A percentile compares a stretch with the other conserved stretches of the same genome.
Evolutionary conservation across 2,888 invertebrate species (phyloP).

Genomic region (Catocala fraxini): DNA sequence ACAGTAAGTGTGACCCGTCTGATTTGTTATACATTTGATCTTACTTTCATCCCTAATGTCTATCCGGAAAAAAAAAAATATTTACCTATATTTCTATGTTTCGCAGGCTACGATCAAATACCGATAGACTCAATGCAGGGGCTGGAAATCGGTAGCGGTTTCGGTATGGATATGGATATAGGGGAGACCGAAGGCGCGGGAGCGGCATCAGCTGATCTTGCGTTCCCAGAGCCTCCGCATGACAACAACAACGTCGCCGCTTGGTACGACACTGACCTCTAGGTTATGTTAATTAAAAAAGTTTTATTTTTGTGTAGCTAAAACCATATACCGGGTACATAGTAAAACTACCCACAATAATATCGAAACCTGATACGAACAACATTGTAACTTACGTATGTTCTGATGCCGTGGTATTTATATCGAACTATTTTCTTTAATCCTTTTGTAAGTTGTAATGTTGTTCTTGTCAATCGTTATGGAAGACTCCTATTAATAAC

Average conservation of each 20-base stretch:
- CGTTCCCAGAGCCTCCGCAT: constrained; percentile 93
- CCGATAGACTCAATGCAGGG: constrained; percentile 99
- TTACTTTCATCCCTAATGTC: too few species aligned
- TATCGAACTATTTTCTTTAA: too few species aligned
- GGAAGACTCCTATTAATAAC: background rate
- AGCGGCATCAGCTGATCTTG: constrained; percentile 93
- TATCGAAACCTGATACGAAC: constrained; percentile 1
- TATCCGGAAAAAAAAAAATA: background rate
- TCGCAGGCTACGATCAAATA: constrained; percentile 98
- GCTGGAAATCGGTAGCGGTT: constrained; percentile 95
- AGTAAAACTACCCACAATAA: constrained; percentile 4
- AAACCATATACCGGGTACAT: background rate
- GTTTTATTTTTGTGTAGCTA: constrained; percentile 17
- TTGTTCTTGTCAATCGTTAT: background rate
- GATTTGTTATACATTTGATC: background rate
- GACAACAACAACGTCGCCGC: constrained; percentile 97
- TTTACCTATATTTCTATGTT: background rate
- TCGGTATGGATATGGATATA: constrained; percentile 97
- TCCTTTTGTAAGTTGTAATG: background rate
- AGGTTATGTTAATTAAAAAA: constrained; percentile 54
- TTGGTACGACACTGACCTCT: constrained; percentile 99
- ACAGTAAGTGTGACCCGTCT: constrained; percentile 14
- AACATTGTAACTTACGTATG: constrained; percentile 2
- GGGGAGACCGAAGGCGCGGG: constrained; percentile 94
- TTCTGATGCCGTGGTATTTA: background rate